Base-by-base conservation (phyloP, 2,888 invertebrate genomes). In the Sympetrum striolatum region DNA sequence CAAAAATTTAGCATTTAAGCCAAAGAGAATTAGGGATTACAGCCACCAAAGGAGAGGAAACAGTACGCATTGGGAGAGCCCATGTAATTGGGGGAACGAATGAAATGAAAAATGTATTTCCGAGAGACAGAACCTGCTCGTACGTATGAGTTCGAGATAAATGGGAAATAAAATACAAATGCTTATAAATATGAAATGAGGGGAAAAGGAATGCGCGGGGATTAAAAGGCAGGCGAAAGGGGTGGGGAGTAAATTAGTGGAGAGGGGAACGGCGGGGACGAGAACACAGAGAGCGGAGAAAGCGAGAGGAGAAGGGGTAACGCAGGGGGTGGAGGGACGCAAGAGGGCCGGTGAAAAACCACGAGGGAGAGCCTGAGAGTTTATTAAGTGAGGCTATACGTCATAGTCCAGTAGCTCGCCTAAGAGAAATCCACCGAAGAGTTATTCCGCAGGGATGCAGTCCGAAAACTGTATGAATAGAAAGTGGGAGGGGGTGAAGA, bases 311-410 rank as follows among this genome's bases (percentile, higher is more conserved):
- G 73, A 5, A 14, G 73, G 25, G n/a, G 31, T 5, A 39, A 6
- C 31, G 31, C 5, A 18, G 37, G 37, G 80, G 37, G 80, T 2
- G 14, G 35, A 37, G 80, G 80, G 35, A 6, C 14, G 37, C 14
- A 14, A 25, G 37, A 39, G 8, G 73, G 6, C n/a, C 25, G 2
- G 25, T 4, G 73, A 73, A 73, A 31, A 25, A 73, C 73, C 73
- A 73, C 73, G 10, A 73, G 73, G 73, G 73, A 73, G 14, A 31
- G 31, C 73, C 60, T 73, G 15, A 53, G 82, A 60, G 35, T 86
- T 86, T 86, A 86, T 86, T 60, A 86, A 86, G 35, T 86, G 82
- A 18, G 10, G 35, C 82, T 37, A 86, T 86, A 86, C 82, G 82
- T 86, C 82, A 86, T 86, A 86, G 82, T 86, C 82, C 58, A 86